phyloP scores from a whole-genome alignment of 2,113 vertebrate species.

The Xyliphius kryptos region DNA sequence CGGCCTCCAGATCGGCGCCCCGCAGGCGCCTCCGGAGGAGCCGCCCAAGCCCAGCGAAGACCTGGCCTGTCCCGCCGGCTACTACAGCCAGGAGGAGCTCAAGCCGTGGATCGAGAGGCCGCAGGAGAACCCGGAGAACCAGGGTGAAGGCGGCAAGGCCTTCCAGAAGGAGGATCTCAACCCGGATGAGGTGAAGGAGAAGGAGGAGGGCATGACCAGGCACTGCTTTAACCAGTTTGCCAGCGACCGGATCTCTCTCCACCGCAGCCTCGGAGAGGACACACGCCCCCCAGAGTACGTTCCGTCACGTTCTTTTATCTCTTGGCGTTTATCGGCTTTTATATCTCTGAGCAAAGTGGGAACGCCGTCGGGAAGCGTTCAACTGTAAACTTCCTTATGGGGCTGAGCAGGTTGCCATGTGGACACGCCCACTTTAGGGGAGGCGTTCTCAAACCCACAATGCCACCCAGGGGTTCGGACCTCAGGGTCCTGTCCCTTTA shows the following conservation, averaged over 20 bases:
- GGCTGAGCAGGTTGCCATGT: too few species aligned
- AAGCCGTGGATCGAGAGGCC: slow-evolving; percentile 77
- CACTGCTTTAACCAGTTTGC: slow-evolving; percentile 96
- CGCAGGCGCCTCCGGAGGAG: slow-evolving; percentile 51
- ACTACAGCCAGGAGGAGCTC: slow-evolving; percentile 76
- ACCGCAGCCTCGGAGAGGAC: slow-evolving; percentile 85
- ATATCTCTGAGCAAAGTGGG: background rate
- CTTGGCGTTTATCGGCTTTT: too few species aligned
- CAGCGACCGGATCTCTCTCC: slow-evolving; percentile 89
- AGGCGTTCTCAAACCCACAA: too few species aligned
- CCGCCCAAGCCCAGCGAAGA: slow-evolving; percentile 37
- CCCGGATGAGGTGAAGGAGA: slow-evolving; percentile 75
- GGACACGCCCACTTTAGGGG: too few species aligned
- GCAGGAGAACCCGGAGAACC: slow-evolving; percentile 67
- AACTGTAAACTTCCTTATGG: background rate
- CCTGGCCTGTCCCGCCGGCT: slow-evolving; percentile 67
- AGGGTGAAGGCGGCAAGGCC: slow-evolving; percentile 71
- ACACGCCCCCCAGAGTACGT: slow-evolving; percentile 88
- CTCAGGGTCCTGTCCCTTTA: too few species aligned
- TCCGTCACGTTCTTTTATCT: slow-evolving; percentile 1
- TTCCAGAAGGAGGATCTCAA: slow-evolving; percentile 72
- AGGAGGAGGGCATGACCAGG: slow-evolving; percentile 78
- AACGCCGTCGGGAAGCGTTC: background rate
- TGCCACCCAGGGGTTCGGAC: too few species aligned
- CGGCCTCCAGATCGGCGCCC: slow-evolving; percentile 80